These are phyloP conservation scores for Empidonax traillii DNA, from an alignment of 2,113 vertebrate species.

Conservation along the genomic window DNA sequence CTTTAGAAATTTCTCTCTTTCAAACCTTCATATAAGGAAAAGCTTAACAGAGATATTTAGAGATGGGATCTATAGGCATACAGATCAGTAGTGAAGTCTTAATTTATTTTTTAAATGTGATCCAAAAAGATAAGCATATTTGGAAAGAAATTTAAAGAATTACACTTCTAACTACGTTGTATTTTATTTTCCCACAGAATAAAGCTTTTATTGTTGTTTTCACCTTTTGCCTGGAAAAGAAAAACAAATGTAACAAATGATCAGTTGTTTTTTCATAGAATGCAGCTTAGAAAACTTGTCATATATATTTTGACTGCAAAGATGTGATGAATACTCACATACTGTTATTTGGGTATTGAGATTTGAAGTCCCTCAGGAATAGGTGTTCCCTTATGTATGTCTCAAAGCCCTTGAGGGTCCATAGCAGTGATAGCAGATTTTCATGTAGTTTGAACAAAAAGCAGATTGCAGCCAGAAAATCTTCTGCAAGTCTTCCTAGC, in stretches of 20 bases:
- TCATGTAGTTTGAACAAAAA: background rate
- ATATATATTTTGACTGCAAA: background rate
- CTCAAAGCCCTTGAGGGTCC: rapidly evolving
- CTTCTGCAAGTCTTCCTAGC: background rate
- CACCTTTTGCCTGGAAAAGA: background rate
- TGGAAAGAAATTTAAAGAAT: background rate
- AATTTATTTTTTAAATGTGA: background rate
- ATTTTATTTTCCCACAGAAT: background rate
- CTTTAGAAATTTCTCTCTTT: background rate
- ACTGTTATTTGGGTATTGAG: background rate
- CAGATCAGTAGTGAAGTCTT: background rate
- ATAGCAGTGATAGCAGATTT: background rate
- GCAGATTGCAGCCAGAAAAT: background rate
- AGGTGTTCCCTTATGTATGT: background rate
- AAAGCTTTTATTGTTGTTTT: background rate
- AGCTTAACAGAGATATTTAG: background rate
- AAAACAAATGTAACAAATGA: background rate
- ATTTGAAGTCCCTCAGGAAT: background rate
- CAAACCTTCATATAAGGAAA: background rate
- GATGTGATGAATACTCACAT: background rate
- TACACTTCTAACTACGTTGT: background rate
- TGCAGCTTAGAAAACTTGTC: background rate
- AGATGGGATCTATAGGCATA: background rate
- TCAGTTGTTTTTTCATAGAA: background rate
- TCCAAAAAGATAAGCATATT: background rate